Evolutionary conservation across 2,888 invertebrate species (phyloP).

Genomic region (Campoplex nolae): DNA sequence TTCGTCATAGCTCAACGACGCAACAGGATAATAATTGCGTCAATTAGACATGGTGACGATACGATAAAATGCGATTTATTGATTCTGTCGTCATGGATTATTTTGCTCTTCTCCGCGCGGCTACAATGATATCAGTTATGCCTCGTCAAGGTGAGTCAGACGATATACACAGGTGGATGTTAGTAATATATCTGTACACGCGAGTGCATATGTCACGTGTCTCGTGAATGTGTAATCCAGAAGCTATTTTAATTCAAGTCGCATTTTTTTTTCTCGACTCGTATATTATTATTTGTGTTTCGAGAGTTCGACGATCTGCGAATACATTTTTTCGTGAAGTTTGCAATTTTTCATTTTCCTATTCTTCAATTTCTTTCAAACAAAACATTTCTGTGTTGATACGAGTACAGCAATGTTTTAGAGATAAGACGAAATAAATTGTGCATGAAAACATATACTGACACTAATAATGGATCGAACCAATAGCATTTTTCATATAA

Average conservation of each 20-base stretch:
- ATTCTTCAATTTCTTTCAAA: no score
- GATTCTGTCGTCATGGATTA: constrained; percentile 54
- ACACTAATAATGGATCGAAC: no score
- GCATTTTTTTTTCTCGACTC: background rate
- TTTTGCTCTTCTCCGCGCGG: constrained; percentile 17
- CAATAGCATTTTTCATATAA: no score
- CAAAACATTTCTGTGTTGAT: no score
- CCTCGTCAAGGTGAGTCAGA: constrained; percentile 42
- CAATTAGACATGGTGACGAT: constrained; percentile 50
- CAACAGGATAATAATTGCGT: constrained; percentile 51
- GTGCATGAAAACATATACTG: no score
- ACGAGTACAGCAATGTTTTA: no score
- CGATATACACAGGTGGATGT: constrained; percentile 2
- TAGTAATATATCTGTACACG: background rate
- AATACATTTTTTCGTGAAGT: background rate
- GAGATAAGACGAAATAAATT: no score
- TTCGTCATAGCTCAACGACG: constrained; percentile 58
- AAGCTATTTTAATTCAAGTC: constrained; percentile 20
- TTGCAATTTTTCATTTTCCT: background rate
- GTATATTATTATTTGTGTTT: background rate
- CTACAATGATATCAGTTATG: constrained; percentile 43
- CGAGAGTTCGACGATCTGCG: background rate
- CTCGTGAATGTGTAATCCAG: background rate
- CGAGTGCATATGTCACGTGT: background rate
- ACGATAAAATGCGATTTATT: constrained; percentile 50